Conservation (phyloP, 2,888 invertebrate species). For the Cordylochernes scorpioides region DNA sequence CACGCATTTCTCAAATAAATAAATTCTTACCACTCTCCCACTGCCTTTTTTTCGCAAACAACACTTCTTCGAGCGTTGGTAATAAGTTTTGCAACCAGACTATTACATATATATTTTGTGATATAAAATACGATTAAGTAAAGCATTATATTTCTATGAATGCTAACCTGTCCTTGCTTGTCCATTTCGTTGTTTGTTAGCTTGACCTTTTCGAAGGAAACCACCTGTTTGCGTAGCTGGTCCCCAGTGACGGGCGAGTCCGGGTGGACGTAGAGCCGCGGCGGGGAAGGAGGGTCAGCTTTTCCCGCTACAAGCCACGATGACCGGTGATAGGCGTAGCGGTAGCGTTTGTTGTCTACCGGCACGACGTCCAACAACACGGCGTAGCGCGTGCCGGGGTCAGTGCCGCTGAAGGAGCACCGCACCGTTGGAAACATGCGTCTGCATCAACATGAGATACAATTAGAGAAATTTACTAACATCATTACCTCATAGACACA, state of each 20-base stretch:
- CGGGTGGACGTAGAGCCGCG: slow-evolving; percentile 77
- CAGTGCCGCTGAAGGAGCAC: slow-evolving; percentile 47
- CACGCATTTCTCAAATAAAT: too few relatives aligned
- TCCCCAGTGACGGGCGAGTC: slow-evolving; percentile 87
- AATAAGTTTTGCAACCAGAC: too few relatives aligned
- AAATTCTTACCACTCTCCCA: too few relatives aligned
- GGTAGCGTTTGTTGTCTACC: slow-evolving; percentile 76
- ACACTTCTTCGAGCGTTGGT: too few relatives aligned
- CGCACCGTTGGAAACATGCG: slow-evolving; percentile 95
- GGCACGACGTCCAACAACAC: slow-evolving; percentile 88
- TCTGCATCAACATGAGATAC: slow-evolving; percentile 32
- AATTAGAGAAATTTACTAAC: too few relatives aligned
- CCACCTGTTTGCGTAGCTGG: slow-evolving; percentile 79
- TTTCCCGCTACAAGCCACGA: slow-evolving; percentile 95
- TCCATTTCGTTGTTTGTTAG: slow-evolving; percentile 95
- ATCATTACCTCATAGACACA: too few relatives aligned
- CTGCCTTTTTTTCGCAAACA: too few relatives aligned
- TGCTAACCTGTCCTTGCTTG: slow-evolving; percentile 67
- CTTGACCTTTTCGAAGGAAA: slow-evolving; percentile 93
- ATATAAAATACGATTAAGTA: too few relatives aligned
- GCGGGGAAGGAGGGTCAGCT: slow-evolving; percentile 83
- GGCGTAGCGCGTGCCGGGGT: slow-evolving; percentile 34
- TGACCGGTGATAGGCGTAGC: slow-evolving; percentile 88
- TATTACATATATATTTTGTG: too few relatives aligned
- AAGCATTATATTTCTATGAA: too few relatives aligned